Conservation (phyloP, 2,113 vertebrate genomes). For the Takifugu flavidus region DNA sequence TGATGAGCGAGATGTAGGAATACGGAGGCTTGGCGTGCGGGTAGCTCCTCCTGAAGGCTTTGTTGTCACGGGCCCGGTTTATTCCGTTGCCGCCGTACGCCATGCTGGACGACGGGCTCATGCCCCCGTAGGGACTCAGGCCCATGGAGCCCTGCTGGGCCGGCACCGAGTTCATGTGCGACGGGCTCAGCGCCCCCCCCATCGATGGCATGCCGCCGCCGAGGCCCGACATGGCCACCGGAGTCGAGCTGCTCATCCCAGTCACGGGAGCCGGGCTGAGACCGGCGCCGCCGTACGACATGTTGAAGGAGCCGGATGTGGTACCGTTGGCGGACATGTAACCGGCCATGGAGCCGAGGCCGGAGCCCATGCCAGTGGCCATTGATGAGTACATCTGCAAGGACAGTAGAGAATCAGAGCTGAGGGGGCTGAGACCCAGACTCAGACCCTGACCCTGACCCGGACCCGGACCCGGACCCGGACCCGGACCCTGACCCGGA, state of each 20-base stretch:
- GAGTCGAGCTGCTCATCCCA: constrained; percentile 77
- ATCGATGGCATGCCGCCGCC: constrained; percentile 80
- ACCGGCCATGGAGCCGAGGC: constrained; percentile 85
- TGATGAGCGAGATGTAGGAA: constrained; percentile 98
- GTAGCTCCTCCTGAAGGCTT: constrained; percentile 91
- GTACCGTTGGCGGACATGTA: constrained; percentile 81
- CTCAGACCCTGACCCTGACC: too few relatives aligned
- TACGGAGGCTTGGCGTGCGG: constrained; percentile 97
- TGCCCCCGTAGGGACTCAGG: constrained; percentile 83
- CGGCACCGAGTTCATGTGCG: constrained; percentile 82
- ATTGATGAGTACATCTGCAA: constrained; percentile 92
- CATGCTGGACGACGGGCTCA: constrained; percentile 87
- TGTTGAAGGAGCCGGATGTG: constrained; percentile 90
- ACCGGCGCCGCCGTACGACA: constrained; percentile 91
- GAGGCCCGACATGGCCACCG: constrained; percentile 81
- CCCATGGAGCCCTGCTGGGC: constrained; percentile 87
- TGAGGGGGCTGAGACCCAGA: background rate
- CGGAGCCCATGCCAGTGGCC: constrained; percentile 87
- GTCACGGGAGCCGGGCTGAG: constrained; percentile 82
- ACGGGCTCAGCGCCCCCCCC: constrained; percentile 87
- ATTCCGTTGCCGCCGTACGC: constrained; percentile 83
- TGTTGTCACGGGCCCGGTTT: constrained; percentile 83
- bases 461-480: too few relatives aligned
- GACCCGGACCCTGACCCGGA: too few relatives aligned
- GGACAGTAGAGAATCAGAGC: constrained; percentile 22